These are phyloP conservation scores for Fabriciana adippe DNA, from an alignment of 2,888 invertebrate genomes.

Conservation along the genomic window DNA sequence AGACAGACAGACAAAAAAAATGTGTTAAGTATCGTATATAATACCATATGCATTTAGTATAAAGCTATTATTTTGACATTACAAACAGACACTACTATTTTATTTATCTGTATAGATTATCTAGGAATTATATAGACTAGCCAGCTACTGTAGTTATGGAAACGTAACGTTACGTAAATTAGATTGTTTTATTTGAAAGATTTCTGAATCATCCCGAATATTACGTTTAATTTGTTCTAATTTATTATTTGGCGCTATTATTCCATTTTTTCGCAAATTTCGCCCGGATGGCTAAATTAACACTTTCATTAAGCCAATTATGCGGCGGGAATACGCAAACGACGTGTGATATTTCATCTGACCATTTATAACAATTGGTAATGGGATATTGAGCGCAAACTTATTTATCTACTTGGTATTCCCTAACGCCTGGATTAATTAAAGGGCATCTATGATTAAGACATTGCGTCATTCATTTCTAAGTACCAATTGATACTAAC, in stretches of 20 bases:
- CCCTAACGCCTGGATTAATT: constrained; percentile 18
- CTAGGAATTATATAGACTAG: too few species aligned
- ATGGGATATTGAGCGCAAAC: constrained; percentile 23
- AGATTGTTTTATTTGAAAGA: too few species aligned
- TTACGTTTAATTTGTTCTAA: too few species aligned
- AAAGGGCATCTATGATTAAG: constrained; percentile 22
- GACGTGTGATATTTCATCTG: constrained; percentile 34
- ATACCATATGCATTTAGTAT: too few species aligned
- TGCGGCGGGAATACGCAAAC: constrained; percentile 15
- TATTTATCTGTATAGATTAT: too few species aligned
- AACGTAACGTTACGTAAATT: too few species aligned
- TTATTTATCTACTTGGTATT: constrained; percentile 27
- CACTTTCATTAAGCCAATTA: constrained; percentile 33
- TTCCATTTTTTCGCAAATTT: constrained; percentile 22
- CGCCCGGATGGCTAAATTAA: constrained; percentile 33
- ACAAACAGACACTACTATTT: too few species aligned
- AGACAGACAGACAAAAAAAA: too few species aligned
- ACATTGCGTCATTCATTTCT: constrained; percentile 8
- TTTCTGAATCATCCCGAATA: too few species aligned
- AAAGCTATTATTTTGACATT: too few species aligned
- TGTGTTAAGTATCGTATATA: too few species aligned
- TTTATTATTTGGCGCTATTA: neutral
- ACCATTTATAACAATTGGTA: constrained; percentile 27
- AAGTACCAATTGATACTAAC: neutral
- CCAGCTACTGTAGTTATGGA: too few species aligned